Evolutionary conservation across 1,140 invertebrate genomes (phyloP).

Genomic region (Sinonovacula constricta): DNA sequence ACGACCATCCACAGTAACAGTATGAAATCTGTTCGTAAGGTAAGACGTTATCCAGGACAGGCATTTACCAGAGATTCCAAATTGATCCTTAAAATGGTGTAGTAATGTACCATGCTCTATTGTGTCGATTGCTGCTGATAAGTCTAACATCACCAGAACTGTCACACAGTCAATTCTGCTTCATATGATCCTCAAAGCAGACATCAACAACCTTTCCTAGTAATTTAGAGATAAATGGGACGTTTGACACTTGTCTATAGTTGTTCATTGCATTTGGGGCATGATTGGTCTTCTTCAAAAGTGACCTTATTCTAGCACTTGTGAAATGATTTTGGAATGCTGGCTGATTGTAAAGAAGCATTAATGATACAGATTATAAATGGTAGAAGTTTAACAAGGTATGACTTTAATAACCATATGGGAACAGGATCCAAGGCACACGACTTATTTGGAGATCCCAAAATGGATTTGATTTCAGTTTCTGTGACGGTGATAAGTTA

Average conservation of each 20-base stretch:
- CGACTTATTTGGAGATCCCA: constrained; percentile 31
- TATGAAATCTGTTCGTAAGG: constrained; percentile 25
- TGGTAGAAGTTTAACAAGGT: constrained; percentile 21
- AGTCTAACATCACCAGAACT: constrained; percentile 12
- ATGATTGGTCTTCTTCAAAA: constrained; percentile 18
- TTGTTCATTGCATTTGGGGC: constrained; percentile 19
- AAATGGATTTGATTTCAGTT: constrained; percentile 2
- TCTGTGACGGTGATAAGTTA: constrained; percentile 19
- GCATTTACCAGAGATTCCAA: constrained; percentile 2
- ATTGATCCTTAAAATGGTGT: constrained; percentile 32
- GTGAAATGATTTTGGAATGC: constrained; percentile 25
- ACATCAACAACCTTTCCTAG: constrained; percentile 13
- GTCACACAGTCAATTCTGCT: not conserved
- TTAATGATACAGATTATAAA: constrained; percentile 8
- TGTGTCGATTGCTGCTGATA: constrained; percentile 33
- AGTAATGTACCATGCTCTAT: constrained; percentile 22
- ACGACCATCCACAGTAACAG: constrained; percentile 30
- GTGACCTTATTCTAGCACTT: constrained; percentile 17
- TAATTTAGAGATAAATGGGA: constrained; percentile 34
- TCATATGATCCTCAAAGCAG: constrained; percentile 5
- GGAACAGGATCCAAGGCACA: constrained; percentile 32
- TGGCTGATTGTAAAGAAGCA: too few species aligned
- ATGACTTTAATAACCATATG: constrained; percentile 34
- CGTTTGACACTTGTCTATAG: constrained; percentile 19
- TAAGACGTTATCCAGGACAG: constrained; percentile 33